Base-by-base conservation (phyloP, 2,888 invertebrate species). In the Blastobasis adustella region DNA sequence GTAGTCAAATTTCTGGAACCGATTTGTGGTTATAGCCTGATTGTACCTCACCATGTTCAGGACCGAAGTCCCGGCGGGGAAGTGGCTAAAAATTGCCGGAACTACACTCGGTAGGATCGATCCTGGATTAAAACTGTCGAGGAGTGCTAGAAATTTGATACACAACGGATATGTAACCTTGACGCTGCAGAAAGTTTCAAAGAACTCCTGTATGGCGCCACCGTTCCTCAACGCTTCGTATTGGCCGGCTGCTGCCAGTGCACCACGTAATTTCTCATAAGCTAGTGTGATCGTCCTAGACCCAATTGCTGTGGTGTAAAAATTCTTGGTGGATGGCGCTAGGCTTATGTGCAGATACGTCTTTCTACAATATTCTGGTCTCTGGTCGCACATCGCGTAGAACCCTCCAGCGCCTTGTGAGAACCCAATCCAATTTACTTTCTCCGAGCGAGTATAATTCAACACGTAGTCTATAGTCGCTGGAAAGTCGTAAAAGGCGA, bases 401-500 rank as follows among this genome's bases (percentile, higher is more conserved):
- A 91, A 91, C 4, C 77, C 61, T 0, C 91, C 91, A 0, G 91
- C 90, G 4, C 93, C 94, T 77, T 91, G 90, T n/a, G 93, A 94
- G 72, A 94, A 93, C 0, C 94, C 95, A 7, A 93, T 73, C 69
- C 93, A 94, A 60, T 90, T 89, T 0, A 95, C 52, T n/a, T 89
- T 76, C 6, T 79, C 54, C 42, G 86, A 72, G 0, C 86, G 82
- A 0, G 92, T 94, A 6, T 59, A 55, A 0, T 75, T 61, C 0
- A 93, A 71, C 1, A 93, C 85, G 66, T 92, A 91, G 67, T 97
- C 93, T 37, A 98, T 92, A 83, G 92, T 93, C 0, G 94, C 92
- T 3, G 97, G 95, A 4, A 97, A 67, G 73, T 98, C 97, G 63
- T 88, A 90, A 38, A 81, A 70, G 0, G 93, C 95, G 67, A 96